Evolutionary conservation across 2,797 vertebrate genomes (phyloP), one percentile per base, ranked within the genome.

Genomic region (Uromys caudimaculatus): DNA sequence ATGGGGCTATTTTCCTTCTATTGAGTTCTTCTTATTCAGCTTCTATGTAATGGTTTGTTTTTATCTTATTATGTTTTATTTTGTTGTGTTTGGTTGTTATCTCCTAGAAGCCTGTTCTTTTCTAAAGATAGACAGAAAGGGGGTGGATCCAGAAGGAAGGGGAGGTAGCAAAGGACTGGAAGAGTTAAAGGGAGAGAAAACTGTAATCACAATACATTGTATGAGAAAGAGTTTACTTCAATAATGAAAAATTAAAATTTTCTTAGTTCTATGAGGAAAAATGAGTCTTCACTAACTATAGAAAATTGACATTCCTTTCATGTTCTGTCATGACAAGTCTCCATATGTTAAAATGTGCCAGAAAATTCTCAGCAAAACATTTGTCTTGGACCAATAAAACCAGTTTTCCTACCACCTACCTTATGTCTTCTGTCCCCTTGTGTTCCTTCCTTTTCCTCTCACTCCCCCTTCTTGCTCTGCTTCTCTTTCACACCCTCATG

Each of bases 301-400:
- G 44, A 93, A 95, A 94, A 79, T 19, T 90, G 47, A 64, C 69
- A 91, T 77, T 93, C 71, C 12, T 14, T 93, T 93, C 29, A n/a
- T 85, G 41, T 47, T 91, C 44, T 89, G 7, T 88, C 23, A 92
- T 89, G 73, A 24, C 32, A 91, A 82, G 14, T 93, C n/a, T 11
- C 54, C 19, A 77, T 95, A 88, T 78, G 91, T 38, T 96, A 86
- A 95, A 97, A 87, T 89, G 77, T 52, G 52, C 89, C 56, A 54
- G 92, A 56, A 87, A 94, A 97, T 88, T 75, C 38, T 89, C 85
- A 90, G 77, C 35, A 86, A 86, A 88, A 54, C 83, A 71, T 93
- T 58, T 92, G 38, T 81, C 52, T 62, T 93, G 76, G 92, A 50
- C 41, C 54, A 69, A 87, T 87, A 79, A 95, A 83, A 91, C 17